Evolutionary conservation across 1,140 invertebrate species (phyloP).

Genomic region (Propsilocerus akamusi): DNA sequence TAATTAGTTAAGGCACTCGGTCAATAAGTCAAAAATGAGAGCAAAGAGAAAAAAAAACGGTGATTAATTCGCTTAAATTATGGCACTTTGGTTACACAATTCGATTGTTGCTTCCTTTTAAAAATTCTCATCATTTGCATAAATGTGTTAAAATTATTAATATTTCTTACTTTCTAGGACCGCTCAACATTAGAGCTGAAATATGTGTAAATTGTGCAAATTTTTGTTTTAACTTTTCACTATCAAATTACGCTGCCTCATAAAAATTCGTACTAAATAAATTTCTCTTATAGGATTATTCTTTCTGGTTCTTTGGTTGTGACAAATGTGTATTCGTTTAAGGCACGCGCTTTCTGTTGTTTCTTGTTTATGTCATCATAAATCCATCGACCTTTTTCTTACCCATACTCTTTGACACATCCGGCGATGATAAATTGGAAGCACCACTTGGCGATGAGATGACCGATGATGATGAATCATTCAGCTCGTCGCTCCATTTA

Average conservation of each 20-base stretch:
- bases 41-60: not conserved
- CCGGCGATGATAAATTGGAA: not conserved
- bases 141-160: not conserved
- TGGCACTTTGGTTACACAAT: conserved; percentile 4
- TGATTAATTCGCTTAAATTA: not conserved
- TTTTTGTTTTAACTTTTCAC: not conserved
- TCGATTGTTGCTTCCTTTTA: not conserved
- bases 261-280: not conserved
- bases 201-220: not conserved
- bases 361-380: not conserved
- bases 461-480: not conserved
- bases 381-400: not conserved
- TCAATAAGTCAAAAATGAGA: too few species aligned
- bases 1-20: too few species aligned
- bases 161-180: too few species aligned
- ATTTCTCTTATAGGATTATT: too few species aligned
- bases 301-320: too few species aligned
- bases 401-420: not conserved
- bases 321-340: not conserved
- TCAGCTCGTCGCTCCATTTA: not conserved
- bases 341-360: not conserved
- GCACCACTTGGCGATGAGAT: not conserved
- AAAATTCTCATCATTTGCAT: not conserved
- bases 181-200: not conserved
- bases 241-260: not conserved